Evolutionary conservation across 2,888 invertebrate species (phyloP).

Genomic region (Ophion obscuratus): DNA sequence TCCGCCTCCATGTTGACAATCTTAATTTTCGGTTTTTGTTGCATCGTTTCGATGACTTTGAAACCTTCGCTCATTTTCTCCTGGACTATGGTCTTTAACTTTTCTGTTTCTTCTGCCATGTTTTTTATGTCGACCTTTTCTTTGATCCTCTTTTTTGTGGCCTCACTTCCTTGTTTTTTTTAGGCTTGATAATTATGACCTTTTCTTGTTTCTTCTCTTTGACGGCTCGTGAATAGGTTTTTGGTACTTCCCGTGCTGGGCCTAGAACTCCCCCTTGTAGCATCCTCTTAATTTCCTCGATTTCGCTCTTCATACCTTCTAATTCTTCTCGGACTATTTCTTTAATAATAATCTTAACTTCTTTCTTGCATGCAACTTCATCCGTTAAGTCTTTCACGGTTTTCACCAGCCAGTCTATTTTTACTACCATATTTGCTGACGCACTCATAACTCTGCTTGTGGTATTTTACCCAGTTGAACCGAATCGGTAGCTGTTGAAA

Average conservation of each 20-base stretch:
- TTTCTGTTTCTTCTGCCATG: conserved; percentile 43
- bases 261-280: no score
- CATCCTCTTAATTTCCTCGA: no score
- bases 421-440: not conserved
- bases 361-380: no score
- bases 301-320: no score
- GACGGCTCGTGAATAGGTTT: no score
- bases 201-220: no score
- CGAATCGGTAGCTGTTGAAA: not conserved
- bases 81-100: no score
- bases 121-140: conserved; percentile 54
- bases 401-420: conserved; percentile 44
- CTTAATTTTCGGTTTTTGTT: conserved; percentile 26
- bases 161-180: conserved; percentile 59
- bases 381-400: no score
- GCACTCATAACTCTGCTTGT: not conserved
- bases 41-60: conserved; percentile 21
- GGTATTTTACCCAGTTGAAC: conserved; percentile 7
- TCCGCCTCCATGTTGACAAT: conserved; percentile 23
- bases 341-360: no score
- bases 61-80: conserved; percentile 8
- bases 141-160: conserved; percentile 49
- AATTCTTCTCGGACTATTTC: no score
- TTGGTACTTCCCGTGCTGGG: no score
- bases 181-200: conserved; percentile 59